Conservation (phyloP, 2,888 invertebrate species). For the Andrena dorsata region DNA sequence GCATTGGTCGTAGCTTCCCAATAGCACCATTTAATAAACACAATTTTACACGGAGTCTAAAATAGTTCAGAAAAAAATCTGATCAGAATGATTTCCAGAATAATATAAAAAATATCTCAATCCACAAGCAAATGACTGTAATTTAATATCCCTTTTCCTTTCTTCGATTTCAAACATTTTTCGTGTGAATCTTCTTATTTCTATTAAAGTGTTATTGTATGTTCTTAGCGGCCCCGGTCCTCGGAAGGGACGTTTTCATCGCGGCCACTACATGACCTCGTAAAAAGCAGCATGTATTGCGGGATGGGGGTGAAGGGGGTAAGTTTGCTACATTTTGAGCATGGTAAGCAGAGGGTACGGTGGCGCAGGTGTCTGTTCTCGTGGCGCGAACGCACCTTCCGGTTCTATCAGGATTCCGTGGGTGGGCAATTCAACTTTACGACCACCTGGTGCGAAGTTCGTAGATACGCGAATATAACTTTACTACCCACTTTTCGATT, state of each 20-base stretch:
- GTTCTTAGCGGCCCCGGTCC: background rate
- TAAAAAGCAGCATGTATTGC: background rate
- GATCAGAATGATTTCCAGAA: no score
- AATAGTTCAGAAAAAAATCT: no score
- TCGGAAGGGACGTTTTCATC: background rate
- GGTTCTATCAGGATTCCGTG: conserved; percentile 35
- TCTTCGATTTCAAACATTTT: background rate
- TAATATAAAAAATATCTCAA: no score
- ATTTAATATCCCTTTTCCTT: no score
- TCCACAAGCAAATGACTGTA: no score
- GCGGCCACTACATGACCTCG: background rate
- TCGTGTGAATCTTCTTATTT: background rate
- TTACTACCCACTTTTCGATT: conserved; percentile 25
- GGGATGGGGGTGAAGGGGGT: background rate
- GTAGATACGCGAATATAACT: conserved; percentile 1
- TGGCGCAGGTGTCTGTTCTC: conserved; percentile 38
- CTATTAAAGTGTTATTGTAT: background rate
- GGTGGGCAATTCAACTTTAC: conserved; percentile 41
- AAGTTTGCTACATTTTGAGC: conserved; percentile 1
- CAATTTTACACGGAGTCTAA: no score
- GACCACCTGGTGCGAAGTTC: conserved; percentile 43
- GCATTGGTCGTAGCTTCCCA: no score
- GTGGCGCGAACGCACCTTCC: conserved; percentile 25
- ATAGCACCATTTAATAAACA: no score
- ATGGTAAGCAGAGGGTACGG: background rate